Evolutionary conservation across 2,888 invertebrate genomes (phyloP), one percentile per base, ranked within the genome.

Genomic region (Taenaris catops): DNA sequence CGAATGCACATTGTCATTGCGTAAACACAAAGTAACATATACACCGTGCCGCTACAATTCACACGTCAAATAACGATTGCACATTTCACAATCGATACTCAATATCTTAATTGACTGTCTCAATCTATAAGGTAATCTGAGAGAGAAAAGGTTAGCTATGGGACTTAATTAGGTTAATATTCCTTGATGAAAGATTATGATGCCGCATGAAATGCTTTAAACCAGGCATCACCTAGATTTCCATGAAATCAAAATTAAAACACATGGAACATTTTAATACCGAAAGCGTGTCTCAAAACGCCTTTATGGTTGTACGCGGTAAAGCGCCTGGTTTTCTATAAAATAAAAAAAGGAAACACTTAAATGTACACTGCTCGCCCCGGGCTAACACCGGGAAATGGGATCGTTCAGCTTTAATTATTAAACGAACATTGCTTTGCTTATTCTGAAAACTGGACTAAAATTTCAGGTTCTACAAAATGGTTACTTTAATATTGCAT

Each of bases 61-160:
- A 38, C 38, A 34, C 27, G 31, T 42, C 38, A 27, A 42, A 39
- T 33, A 18, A 35, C 35, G 31, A 31, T 38, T 39, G 27, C 33
- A 23, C 14, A 34, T 38, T 34, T 41, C 32, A 26, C 10, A 28
- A 39, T 28, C 29, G 39, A 25, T 35, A 42, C 28, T 25, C 20
- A 35, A 42, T 39, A 25, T 26, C 14, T 14, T 7, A 23, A 31
- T 23, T 10, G 17, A 33, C 9, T 34, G 31, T 28, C 21, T 21
- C 19, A 25, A 38, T 20, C 9, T 25, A 14, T 33, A 34, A 41
- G 38, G 41, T 31, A 7, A 31, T 16, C 8, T 16, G 21, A 23
- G 16, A 31, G 12, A 23, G 23, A 31, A 23, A 23, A 23, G 19
- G n/a, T n/a, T n/a, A n/a, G n/a, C n/a, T n/a, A n/a, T n/a, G n/a